Conservation (phyloP, 2,113 vertebrate species). For the Clarias gariepinus region DNA sequence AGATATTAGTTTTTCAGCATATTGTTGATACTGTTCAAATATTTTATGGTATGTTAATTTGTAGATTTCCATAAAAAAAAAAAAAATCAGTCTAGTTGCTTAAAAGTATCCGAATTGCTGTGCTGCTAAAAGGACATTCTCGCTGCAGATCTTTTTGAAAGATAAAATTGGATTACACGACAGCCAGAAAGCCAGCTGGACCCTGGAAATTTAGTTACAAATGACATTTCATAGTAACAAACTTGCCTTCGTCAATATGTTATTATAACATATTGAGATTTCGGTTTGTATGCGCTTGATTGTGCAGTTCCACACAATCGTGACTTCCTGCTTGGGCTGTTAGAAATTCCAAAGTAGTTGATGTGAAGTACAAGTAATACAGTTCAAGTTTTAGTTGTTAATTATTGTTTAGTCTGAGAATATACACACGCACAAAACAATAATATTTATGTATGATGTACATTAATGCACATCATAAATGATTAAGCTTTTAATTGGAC, state of each 20-base stretch:
- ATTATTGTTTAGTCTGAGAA: neutral
- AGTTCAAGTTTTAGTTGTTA: neutral
- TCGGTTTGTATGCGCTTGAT: too few species aligned
- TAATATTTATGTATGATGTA: neutral
- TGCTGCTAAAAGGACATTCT: conserved; percentile 1
- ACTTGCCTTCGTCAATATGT: conserved; percentile 32
- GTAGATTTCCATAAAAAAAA: neutral
- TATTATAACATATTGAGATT: too few species aligned
- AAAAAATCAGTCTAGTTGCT: conserved; percentile 2
- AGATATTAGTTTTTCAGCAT: neutral
- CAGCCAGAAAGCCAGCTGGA: conserved; percentile 45
- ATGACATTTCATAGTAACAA: conserved; percentile 28
- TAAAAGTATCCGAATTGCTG: conserved; percentile 4
- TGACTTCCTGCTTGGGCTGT: too few species aligned
- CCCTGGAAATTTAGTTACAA: conserved; percentile 44
- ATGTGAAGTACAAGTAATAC: neutral
- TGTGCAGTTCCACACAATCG: too few species aligned
- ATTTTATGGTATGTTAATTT: neutral
- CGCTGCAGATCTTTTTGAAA: conserved; percentile 28
- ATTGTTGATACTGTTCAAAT: neutral
- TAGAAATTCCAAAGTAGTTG: neutral
- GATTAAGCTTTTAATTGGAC: neutral
- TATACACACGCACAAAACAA: neutral
- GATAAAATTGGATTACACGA: conserved; percentile 43
- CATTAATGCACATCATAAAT: neutral